Base-by-base conservation (phyloP, 2,113 vertebrate genomes). In the Bathybates hornii region DNA sequence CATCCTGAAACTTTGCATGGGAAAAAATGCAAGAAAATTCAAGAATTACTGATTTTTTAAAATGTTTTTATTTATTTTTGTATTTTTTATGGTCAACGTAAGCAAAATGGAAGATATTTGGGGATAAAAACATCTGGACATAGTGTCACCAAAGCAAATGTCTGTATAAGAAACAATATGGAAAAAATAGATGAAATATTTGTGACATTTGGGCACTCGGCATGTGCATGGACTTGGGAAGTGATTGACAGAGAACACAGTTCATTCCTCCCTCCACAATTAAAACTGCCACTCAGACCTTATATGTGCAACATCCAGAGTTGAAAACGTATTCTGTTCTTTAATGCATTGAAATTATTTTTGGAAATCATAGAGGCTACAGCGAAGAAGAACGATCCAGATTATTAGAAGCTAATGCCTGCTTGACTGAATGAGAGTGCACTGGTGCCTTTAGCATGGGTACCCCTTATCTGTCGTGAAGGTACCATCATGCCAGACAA, bases 1-100 rank as follows among this genome's bases (percentile, higher is more conserved):
- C 5, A 48, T 17, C 48, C 41, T 76, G 24, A 76, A 76, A 76
- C 41, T 76, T 45, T 76, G 21, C 14, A 29, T 76, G 4, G 21
- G 21, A 29, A 3, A 68, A 41, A 24, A 66, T 68, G n/a, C 34
- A 68, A 68, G 36, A 41, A 71, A 66, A 38, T 66, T 12, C 19
- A 66, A 66, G 32, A 38, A 38, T 38, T 38, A 38, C 11, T 13
- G 0, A 38, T 66, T 43, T 68, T 68, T 4, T 0, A 0, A 24
- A 24, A 19, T 10, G 57, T 61, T 71, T 9, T 32, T 32, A 32
- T 32, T 32, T 32, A 5, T 21, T n/a, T 6, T 14, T 21, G 6
- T 8, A 8, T 2, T 54, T 59, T 61, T 59, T 59, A 73, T 45
- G 7, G 21, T 45, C 66, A 73, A 27, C 13, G 1, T 73, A 73